phyloP scores from a whole-genome alignment of 1,140 invertebrate species.

The Tetramorium parvispinum region DNA sequence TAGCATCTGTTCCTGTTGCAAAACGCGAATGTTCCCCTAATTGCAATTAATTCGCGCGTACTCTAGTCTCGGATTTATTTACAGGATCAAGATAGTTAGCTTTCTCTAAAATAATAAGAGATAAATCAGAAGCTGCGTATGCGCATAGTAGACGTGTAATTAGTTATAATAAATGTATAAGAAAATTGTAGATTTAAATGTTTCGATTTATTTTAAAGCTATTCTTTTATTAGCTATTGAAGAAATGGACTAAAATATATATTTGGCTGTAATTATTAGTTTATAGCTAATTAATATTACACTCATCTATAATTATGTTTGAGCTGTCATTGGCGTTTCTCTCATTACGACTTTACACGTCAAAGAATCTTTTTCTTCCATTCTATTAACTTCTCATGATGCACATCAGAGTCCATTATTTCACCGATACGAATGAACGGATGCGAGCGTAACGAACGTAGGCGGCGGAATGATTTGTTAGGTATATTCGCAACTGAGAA shows the following conservation, averaged over 20 bases:
- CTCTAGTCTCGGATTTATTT: background rate
- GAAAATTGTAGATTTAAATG: background rate
- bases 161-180: background rate
- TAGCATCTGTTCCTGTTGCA: background rate
- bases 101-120: background rate
- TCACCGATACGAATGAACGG: background rate
- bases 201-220: background rate
- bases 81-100: background rate
- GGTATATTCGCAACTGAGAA: background rate
- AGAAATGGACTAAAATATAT: background rate
- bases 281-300: background rate
- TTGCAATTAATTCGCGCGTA: slow-evolving; percentile 37
- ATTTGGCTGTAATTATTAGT: background rate
- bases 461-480: background rate
- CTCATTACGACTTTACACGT: background rate
- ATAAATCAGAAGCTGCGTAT: background rate
- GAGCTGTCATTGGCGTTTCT: background rate
- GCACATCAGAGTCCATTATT: background rate
- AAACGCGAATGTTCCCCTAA: slow-evolving; percentile 45
- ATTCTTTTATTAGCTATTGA: background rate
- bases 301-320: background rate
- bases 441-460: background rate
- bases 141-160: background rate
- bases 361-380: background rate
- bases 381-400: background rate